Percentiles rank a stretch among this genome's conserved stretches.
phyloP scores from a whole-genome alignment of 2,888 invertebrate genomes.

The Leptogaster cylindrica region DNA sequence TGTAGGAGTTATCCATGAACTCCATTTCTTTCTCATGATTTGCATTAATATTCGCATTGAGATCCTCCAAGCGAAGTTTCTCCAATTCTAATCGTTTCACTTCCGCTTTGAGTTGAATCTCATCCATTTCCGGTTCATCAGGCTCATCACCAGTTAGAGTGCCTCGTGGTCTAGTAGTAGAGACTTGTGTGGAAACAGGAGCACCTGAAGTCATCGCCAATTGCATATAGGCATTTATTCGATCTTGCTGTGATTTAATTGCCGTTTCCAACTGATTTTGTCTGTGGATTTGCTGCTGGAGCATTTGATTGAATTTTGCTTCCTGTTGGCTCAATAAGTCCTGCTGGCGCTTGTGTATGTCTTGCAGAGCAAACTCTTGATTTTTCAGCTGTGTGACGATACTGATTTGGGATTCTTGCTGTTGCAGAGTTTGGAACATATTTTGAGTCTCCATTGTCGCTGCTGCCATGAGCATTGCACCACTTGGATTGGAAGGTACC shows the following conservation, averaged over 20 bases:
- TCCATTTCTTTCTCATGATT: slow-evolving; percentile 61
- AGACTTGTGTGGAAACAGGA: not conserved
- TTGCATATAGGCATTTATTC: slow-evolving; percentile 60
- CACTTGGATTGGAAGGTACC: slow-evolving; percentile 4
- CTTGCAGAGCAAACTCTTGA: slow-evolving; percentile 57
- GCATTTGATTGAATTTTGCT: slow-evolving; percentile 55
- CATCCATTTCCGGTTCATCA: not conserved
- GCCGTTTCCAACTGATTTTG: slow-evolving; percentile 59
- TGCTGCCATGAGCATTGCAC: slow-evolving; percentile 54
- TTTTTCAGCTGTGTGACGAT: slow-evolving; percentile 59
- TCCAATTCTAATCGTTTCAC: slow-evolving; percentile 58
- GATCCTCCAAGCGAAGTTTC: slow-evolving; percentile 59
- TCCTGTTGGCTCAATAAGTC: slow-evolving; percentile 56
- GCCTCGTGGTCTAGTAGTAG: too few relatives aligned
- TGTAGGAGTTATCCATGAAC: slow-evolving; percentile 59
- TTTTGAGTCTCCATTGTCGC: slow-evolving; percentile 56
- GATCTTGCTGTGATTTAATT: slow-evolving; percentile 59
- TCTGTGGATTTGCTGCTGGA: slow-evolving; percentile 58
- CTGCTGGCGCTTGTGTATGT: slow-evolving; percentile 60
- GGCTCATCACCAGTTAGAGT: slow-evolving; percentile 39
- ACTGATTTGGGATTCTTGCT: slow-evolving; percentile 58
- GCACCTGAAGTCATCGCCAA: slow-evolving; percentile 57
- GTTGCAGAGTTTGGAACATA: slow-evolving; percentile 54
- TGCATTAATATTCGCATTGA: slow-evolving; percentile 57
- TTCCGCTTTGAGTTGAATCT: slow-evolving; percentile 54